Percentiles rank a stretch among this genome's conserved stretches.
Conservation (phyloP, 2,888 invertebrate genomes). For the Amphimallon solstitiale region DNA sequence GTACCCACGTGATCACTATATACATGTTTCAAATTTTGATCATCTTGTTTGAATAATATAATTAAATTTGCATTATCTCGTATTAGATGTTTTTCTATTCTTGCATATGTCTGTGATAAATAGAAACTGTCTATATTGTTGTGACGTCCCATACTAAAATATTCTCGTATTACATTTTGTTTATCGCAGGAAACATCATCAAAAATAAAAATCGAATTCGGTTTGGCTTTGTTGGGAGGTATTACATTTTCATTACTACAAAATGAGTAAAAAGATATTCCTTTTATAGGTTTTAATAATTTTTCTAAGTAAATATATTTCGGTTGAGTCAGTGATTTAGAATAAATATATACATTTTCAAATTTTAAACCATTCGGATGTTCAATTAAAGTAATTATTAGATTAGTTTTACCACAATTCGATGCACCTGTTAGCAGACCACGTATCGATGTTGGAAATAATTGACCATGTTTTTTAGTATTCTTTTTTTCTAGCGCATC, state of each 20-base stretch:
- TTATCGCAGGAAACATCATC: constrained; percentile 55
- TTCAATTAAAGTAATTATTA: constrained; percentile 53
- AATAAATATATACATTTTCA: constrained; percentile 57
- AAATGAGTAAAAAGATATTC: constrained; percentile 33
- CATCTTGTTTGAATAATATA: too few relatives aligned
- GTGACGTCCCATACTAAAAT: constrained; percentile 45
- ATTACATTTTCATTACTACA: constrained; percentile 34
- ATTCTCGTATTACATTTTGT: constrained; percentile 47
- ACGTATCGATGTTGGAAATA: too few relatives aligned
- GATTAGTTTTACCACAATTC: too few relatives aligned
- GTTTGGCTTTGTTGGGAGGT: constrained; percentile 43
- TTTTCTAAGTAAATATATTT: constrained; percentile 49
- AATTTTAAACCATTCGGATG: constrained; percentile 55
- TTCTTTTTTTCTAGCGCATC: too few relatives aligned
- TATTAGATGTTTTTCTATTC: constrained; percentile 54
- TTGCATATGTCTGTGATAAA: constrained; percentile 53
- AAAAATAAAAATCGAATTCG: constrained; percentile 54
- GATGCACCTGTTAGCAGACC: too few relatives aligned
- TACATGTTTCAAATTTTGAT: constrained; percentile 51
- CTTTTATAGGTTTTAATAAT: constrained; percentile 16
- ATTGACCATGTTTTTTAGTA: too few relatives aligned
- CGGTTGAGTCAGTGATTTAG: constrained; percentile 51
- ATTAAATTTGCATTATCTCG: constrained; percentile 54
- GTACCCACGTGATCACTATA: constrained; percentile 38
- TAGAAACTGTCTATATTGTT: constrained; percentile 53